phyloP scores from a whole-genome alignment of 1,140 invertebrate species.

The Diuraphis noxia region DNA sequence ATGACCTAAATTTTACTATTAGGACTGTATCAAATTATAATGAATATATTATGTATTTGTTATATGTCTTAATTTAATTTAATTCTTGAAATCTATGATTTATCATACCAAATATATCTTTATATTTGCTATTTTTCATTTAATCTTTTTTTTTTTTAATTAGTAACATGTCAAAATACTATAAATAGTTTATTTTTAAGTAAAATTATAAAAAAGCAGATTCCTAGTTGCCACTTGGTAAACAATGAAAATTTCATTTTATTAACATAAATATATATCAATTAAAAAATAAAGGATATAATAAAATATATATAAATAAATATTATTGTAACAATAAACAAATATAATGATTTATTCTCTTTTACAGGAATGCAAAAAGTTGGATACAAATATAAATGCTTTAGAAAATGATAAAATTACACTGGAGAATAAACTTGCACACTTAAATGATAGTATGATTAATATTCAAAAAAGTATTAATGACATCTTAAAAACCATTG shows the following conservation, averaged over 20 bases:
- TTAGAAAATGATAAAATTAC: conserved; percentile 17
- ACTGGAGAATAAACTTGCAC: conserved; percentile 11
- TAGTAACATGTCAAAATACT: background rate
- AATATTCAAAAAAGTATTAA: conserved; percentile 9
- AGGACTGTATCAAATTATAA: background rate
- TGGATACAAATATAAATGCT: background rate
- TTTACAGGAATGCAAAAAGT: conserved; percentile 37
- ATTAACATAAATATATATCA: background rate
- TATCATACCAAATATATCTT: no score
- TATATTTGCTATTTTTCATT: no score
- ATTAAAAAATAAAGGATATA: background rate
- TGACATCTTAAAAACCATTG: background rate
- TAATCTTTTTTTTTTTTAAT: no score
- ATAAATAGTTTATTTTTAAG: background rate
- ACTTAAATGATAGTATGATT: background rate
- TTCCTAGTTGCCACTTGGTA: background rate
- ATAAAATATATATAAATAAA: background rate
- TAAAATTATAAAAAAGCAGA: background rate
- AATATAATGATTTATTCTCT: background rate
- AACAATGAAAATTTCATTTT: background rate
- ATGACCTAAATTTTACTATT: background rate
- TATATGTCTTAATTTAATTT: background rate
- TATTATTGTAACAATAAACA: background rate
- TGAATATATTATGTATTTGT: background rate
- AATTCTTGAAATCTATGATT: background rate